Percentiles rank a stretch among this genome's conserved stretches.
phyloP scores from a whole-genome alignment of 2,888 invertebrate genomes.

The Tenthredo scrophulariae region DNA sequence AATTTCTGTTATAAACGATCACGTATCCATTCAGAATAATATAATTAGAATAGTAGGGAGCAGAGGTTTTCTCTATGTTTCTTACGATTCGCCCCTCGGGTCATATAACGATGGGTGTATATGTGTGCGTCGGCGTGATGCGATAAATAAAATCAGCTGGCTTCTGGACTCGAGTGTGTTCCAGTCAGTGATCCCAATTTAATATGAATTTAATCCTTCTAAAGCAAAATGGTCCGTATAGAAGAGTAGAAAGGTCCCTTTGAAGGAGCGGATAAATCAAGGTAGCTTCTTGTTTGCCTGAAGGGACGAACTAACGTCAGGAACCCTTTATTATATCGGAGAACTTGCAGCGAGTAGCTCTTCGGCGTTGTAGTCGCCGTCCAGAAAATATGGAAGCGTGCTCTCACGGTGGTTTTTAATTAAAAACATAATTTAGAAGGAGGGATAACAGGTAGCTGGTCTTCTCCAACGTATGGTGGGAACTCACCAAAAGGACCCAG shows the following conservation, averaged over 20 bases:
- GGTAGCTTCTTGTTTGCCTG: slow-evolving; percentile 75
- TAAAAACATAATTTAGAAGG: slow-evolving; percentile 78
- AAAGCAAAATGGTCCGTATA: slow-evolving; percentile 2
- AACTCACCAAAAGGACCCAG: slow-evolving; percentile 67
- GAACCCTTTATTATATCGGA: slow-evolving; percentile 51
- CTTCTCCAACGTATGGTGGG: slow-evolving; percentile 66
- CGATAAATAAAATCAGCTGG: slow-evolving; percentile 30
- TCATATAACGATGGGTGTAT: background rate
- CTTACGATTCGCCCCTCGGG: background rate
- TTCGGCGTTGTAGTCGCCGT: slow-evolving; percentile 61
- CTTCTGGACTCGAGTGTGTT: slow-evolving; percentile 5
- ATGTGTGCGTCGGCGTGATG: background rate
- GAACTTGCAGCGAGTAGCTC: background rate
- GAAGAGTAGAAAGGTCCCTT: slow-evolving; percentile 31
- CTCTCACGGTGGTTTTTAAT: slow-evolving; percentile 77
- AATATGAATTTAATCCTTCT: slow-evolving; percentile 41
- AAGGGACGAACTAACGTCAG: slow-evolving; percentile 50
- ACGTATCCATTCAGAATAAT: background rate
- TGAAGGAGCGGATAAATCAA: slow-evolving; percentile 72
- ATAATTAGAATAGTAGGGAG: slow-evolving; percentile 2
- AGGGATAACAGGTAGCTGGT: slow-evolving; percentile 75
- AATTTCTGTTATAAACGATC: background rate
- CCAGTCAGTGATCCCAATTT: slow-evolving; percentile 37
- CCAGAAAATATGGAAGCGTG: slow-evolving; percentile 56
- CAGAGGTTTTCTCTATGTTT: background rate